Evolutionary conservation across 2,797 vertebrate genomes (phyloP), one percentile per base, ranked within the genome.

Genomic region (Cossypha caffra): DNA sequence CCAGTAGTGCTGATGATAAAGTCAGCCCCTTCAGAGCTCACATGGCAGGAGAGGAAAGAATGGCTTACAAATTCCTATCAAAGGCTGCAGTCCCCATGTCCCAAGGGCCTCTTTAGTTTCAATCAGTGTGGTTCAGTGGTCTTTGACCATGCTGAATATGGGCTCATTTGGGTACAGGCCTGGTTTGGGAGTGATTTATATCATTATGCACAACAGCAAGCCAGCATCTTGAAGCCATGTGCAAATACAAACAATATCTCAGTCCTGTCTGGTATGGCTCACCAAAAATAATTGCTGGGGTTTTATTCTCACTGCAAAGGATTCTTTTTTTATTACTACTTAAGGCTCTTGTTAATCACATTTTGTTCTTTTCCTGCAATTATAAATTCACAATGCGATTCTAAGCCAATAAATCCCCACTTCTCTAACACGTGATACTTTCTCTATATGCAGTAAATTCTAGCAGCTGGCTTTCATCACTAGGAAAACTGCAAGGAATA

Each of bases 391-490:
- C 69, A 37, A 13, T 48, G 58, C 25, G 19, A 57, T 75, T 77
- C 61, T 8, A 71, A 80, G 79, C 84, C 95, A 92, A 85, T 93
- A 90, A 95, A 88, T 48, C 40, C 78, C 63, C 31, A 3, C 77
- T 87, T 72, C 63, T 83, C 66, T 40, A 74, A 59, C 80, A 86
- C 7, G 63, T 38, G 40, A 67, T 88, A 52, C 59, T 95, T 92
- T 81, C 74, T 82, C 83, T 81, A 24, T n/a, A 64, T 76, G 83
- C 79, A 66, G 72, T 93, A 85, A 96, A 92, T 84, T 94, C 74
- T 85, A 78, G 67, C 95, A 97, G 94, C 95, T 97, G 97, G 91
- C 87, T 96, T 91, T 86, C 94, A 91, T 97, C 95, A 85, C 67
- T 62, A 54, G 90, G 76, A 96, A 95, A 96, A 95, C 82, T 95